phyloP scores from a whole-genome alignment of 2,888 invertebrate genomes.

The Ctenicera cuprea region DNA sequence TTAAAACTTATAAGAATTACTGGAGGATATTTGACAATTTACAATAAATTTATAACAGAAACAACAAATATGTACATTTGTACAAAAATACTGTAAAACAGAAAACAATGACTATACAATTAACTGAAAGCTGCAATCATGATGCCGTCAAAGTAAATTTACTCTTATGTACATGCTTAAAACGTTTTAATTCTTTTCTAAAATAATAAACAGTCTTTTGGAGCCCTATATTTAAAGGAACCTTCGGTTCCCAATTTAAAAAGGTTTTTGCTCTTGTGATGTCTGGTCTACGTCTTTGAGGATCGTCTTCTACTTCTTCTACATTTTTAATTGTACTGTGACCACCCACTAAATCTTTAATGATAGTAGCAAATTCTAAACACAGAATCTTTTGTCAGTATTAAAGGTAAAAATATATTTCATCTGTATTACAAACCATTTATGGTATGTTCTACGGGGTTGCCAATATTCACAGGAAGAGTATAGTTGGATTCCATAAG shows the following conservation, averaged over 20 bases:
- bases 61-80: not conserved
- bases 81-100: not conserved
- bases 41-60: not conserved
- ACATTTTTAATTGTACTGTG: constrained; percentile 88
- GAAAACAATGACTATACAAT: not conserved
- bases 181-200: constrained; percentile 86
- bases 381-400: constrained; percentile 56
- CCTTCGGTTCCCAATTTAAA: constrained; percentile 95
- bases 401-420: too few species aligned
- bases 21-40: too few species aligned
- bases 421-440: constrained; percentile 78
- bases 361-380: constrained; percentile 90
- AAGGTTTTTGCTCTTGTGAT: constrained; percentile 90
- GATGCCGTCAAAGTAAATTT: not conserved
- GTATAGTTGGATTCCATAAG: constrained; percentile 97
- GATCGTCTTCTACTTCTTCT: constrained; percentile 96
- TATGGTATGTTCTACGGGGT: constrained; percentile 98
- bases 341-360: constrained; percentile 90
- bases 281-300: constrained; percentile 94
- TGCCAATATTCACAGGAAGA: constrained; percentile 96
- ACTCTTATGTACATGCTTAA: constrained; percentile 73
- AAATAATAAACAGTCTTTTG: constrained; percentile 96
- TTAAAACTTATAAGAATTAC: too few species aligned
- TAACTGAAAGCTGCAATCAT: not conserved
- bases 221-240: constrained; percentile 89